phyloP scores from a whole-genome alignment of 2,113 vertebrate genomes.

The Sceloporus undulatus region DNA sequence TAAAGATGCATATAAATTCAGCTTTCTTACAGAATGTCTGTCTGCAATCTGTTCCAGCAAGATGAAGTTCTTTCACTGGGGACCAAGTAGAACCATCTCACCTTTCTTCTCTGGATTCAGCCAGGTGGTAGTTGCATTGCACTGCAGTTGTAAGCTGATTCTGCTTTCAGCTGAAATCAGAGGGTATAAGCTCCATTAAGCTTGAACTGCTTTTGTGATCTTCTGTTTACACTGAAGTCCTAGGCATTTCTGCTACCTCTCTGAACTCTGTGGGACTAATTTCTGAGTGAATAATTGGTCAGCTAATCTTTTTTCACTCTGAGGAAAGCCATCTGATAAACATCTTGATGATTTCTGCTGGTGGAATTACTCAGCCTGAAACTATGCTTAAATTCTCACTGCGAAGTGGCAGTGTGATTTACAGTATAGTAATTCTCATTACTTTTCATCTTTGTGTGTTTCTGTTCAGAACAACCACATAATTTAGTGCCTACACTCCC shows the following conservation, averaged over 20 bases:
- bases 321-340: conserved; percentile 15
- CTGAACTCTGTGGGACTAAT: background rate
- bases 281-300: background rate
- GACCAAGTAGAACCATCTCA: background rate
- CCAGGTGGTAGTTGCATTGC: background rate
- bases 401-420: no score
- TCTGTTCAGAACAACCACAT: no score
- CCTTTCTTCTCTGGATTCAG: background rate
- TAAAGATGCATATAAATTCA: background rate
- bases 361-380: background rate
- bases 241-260: background rate
- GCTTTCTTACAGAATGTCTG: background rate
- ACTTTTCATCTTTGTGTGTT: no score
- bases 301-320: background rate
- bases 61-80: background rate
- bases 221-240: background rate
- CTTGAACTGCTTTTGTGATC: conserved; percentile 23
- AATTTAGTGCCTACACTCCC: conserved; percentile 10
- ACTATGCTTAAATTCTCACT: no score
- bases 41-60: background rate
- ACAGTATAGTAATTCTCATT: no score
- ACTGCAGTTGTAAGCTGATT: background rate
- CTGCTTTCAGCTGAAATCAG: conserved; percentile 14
- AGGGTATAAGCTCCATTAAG: background rate
- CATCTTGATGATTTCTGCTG: conserved; percentile 31